phyloP scores from a whole-genome alignment of 2,888 invertebrate species.

The Scaeva pyrastri region DNA sequence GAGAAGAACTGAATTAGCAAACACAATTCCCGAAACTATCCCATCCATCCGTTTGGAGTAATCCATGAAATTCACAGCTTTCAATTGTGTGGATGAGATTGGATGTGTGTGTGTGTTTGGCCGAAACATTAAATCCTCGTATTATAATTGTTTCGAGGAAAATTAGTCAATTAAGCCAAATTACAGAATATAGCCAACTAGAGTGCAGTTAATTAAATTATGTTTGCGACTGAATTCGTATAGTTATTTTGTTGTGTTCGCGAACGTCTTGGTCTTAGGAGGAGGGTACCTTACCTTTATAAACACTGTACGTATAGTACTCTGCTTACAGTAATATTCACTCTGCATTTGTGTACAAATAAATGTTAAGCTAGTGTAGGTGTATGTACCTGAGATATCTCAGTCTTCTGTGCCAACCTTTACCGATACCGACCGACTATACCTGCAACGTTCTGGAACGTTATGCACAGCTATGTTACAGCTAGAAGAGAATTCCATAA shows the following conservation, averaged over 20 bases:
- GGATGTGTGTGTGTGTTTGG: neutral
- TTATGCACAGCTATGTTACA: neutral
- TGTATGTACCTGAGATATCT: neutral
- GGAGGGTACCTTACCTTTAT: neutral
- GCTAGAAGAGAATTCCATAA: neutral
- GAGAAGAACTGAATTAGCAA: neutral
- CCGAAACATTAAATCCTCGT: slow-evolving; percentile 43
- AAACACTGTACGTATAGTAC: no score
- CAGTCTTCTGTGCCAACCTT: neutral
- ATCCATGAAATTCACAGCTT: neutral
- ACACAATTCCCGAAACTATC: slow-evolving; percentile 8
- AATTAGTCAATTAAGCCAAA: slow-evolving; percentile 72
- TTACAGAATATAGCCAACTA: slow-evolving; percentile 57
- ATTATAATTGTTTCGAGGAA: slow-evolving; percentile 66
- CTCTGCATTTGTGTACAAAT: neutral
- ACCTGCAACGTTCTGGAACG: neutral
- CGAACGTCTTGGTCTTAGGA: slow-evolving; percentile 30
- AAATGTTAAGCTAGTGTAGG: neutral
- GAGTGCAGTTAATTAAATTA: slow-evolving; percentile 72
- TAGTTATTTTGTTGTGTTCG: slow-evolving; percentile 12
- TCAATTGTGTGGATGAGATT: no score
- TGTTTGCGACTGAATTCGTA: slow-evolving; percentile 43
- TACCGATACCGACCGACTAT: neutral
- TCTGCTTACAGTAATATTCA: neutral
- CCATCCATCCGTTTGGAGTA: neutral